Conservation (phyloP, 37 sponge, comb jelly and placozoan genomes). For the Amphimedon queenslandica region DNA sequence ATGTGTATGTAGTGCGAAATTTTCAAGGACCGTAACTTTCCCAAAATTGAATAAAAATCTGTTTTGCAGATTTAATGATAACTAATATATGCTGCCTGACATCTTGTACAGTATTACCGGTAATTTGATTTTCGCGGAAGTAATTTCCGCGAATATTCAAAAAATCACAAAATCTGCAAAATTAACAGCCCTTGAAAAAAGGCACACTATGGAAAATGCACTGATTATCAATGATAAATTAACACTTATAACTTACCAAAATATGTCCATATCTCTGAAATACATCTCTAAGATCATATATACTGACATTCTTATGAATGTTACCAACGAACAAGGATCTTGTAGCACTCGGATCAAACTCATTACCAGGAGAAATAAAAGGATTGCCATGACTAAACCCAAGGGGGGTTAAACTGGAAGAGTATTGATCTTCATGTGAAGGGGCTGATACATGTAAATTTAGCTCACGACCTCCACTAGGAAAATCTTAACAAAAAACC, state of each 20-base stretch:
- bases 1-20: too few relatives aligned
- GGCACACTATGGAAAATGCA: too few relatives aligned
- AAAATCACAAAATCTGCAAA: too few relatives aligned
- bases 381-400: not conserved
- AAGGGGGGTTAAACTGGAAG: not conserved
- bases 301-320: conserved; percentile 65
- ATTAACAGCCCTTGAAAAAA: too few relatives aligned
- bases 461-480: conserved; percentile 20
- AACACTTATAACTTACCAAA: conserved; percentile 42
- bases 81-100: too few relatives aligned
- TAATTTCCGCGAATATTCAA: too few relatives aligned
- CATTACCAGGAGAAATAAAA: conserved; percentile 7
- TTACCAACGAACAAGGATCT: conserved; percentile 86
- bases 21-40: too few relatives aligned
- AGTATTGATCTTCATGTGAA: not conserved
- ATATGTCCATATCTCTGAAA: conserved; percentile 75
- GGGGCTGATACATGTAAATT: not conserved
- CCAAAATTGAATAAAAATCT: too few relatives aligned
- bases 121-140: too few relatives aligned
- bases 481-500: conserved; percentile 28
- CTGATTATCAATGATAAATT: too few relatives aligned
- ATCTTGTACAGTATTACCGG: too few relatives aligned
- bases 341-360: conserved; percentile 58
- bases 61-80: too few relatives aligned
- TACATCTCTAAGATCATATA: conserved; percentile 65